phyloP scores from a whole-genome alignment of 2,888 invertebrate genomes.

The Tortricodes alternella region DNA sequence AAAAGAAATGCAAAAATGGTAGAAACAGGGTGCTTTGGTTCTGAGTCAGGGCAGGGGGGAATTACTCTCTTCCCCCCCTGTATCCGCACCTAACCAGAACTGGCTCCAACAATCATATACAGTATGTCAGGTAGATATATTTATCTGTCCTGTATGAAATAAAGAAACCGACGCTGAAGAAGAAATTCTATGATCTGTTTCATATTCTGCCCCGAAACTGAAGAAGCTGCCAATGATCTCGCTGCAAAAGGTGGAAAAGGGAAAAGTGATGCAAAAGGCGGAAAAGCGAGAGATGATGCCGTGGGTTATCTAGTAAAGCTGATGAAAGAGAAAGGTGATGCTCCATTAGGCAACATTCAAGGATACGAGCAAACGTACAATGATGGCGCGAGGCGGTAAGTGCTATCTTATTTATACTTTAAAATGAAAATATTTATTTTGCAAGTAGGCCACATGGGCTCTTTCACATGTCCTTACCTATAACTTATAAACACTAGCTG shows the following conservation, averaged over 20 bases:
- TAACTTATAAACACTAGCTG: no score
- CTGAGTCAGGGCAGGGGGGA: no score
- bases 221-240: constrained; percentile 56
- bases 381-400: constrained; percentile 58
- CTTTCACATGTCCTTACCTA: no score
- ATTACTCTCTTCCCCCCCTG: no score
- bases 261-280: constrained; percentile 55
- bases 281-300: constrained; percentile 53
- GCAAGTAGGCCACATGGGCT: not conserved
- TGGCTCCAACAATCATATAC: constrained; percentile 44
- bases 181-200: no score
- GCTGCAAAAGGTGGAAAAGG: no score
- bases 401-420: no score
- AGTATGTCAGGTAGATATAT: constrained; percentile 46
- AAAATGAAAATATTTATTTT: not conserved
- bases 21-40: no score
- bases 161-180: no score
- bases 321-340: constrained; percentile 58
- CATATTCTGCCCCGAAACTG: no score
- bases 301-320: constrained; percentile 28
- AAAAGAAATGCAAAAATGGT: no score
- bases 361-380: constrained; percentile 56
- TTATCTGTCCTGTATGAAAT: no score
- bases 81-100: constrained; percentile 50
- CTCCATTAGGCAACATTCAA: constrained; percentile 51